Percentiles rank a stretch among this genome's conserved stretches.
phyloP scores from a whole-genome alignment of 2,797 vertebrate species.

The Sciurus vulgaris region DNA sequence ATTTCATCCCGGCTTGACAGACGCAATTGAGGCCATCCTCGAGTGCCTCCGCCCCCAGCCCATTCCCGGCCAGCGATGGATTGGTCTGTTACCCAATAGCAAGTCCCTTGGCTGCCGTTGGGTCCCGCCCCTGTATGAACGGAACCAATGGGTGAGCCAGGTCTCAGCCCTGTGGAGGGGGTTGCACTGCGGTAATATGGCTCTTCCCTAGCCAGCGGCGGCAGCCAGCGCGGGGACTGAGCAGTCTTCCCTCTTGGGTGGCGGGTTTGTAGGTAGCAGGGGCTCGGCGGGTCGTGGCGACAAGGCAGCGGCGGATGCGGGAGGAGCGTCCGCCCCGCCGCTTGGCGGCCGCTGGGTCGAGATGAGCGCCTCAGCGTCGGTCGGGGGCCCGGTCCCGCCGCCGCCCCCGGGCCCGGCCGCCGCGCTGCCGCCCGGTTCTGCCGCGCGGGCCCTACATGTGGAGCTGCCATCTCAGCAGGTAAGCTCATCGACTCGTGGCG shows the following conservation, averaged over 20 bases:
- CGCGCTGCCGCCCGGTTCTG: constrained; percentile 79
- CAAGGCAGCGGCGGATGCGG: constrained; percentile 68
- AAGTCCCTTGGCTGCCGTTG: accelerated
- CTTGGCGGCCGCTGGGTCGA: constrained; percentile 66
- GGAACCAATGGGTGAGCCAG: constrained; percentile 71
- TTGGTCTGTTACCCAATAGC: constrained; percentile 65
- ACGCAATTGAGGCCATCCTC: constrained; percentile 77
- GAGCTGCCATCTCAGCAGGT: constrained; percentile 98
- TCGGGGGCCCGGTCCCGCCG: constrained; percentile 86
- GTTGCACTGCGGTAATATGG: constrained; percentile 84
- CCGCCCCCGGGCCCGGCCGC: constrained; percentile 88
- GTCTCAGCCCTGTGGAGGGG: constrained; percentile 65
- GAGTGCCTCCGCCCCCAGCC: constrained; percentile 68
- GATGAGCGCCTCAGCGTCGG: constrained; percentile 89
- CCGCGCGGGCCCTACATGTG: constrained; percentile 94
- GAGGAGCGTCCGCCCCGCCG: constrained; percentile 60
- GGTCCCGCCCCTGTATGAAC: constrained; percentile 49
- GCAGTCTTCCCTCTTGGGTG: background rate
- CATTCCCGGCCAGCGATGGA: constrained; percentile 57
- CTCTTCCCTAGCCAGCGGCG: constrained; percentile 78
- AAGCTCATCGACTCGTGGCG: constrained; percentile 63
- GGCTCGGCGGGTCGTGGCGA: constrained; percentile 17
- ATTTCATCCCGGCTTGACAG: constrained; percentile 72
- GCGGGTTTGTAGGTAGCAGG: background rate
- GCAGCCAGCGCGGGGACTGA: background rate